Conservation (phyloP, 2,888 invertebrate species). For the Omphaloscelis lunosa region DNA sequence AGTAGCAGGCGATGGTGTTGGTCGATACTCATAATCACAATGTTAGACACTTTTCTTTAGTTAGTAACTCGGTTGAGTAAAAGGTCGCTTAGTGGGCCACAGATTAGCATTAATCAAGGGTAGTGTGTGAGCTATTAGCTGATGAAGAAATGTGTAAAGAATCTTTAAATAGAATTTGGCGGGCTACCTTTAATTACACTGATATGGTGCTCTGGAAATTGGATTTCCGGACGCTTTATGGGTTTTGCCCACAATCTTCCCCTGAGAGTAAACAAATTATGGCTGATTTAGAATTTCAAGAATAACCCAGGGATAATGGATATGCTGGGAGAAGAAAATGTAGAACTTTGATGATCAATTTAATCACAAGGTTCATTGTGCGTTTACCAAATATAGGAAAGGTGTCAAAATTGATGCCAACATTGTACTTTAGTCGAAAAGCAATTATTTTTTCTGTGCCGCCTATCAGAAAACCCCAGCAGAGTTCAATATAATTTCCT, state of each 20-base stretch:
- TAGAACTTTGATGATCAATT: not conserved
- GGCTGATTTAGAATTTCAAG: not conserved
- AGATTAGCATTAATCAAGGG: slow-evolving; percentile 51
- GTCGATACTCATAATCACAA: slow-evolving; percentile 35
- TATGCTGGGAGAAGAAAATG: not conserved
- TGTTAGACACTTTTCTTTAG: slow-evolving; percentile 22
- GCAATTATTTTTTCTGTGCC: slow-evolving; percentile 30
- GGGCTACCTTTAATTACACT: slow-evolving; percentile 13
- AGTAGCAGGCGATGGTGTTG: slow-evolving; percentile 23
- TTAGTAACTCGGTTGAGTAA: slow-evolving; percentile 31
- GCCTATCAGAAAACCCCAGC: slow-evolving; percentile 22
- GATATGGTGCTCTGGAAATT: not conserved
- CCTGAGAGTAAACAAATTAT: not conserved
- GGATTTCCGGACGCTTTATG: not conserved
- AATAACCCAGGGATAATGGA: not conserved
- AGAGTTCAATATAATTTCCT: slow-evolving; percentile 27
- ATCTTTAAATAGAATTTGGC: slow-evolving; percentile 1
- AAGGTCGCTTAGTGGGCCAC: slow-evolving; percentile 60
- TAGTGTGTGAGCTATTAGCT: slow-evolving; percentile 27
- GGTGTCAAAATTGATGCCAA: not conserved
- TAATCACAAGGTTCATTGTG: not conserved
- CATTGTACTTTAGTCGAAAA: slow-evolving; percentile 24
- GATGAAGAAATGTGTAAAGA: slow-evolving; percentile 18
- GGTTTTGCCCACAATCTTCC: not conserved
- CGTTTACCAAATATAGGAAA: not conserved